Conservation (phyloP, 2,113 vertebrate species). For the Rhynchopsitta pachyrhyncha region DNA sequence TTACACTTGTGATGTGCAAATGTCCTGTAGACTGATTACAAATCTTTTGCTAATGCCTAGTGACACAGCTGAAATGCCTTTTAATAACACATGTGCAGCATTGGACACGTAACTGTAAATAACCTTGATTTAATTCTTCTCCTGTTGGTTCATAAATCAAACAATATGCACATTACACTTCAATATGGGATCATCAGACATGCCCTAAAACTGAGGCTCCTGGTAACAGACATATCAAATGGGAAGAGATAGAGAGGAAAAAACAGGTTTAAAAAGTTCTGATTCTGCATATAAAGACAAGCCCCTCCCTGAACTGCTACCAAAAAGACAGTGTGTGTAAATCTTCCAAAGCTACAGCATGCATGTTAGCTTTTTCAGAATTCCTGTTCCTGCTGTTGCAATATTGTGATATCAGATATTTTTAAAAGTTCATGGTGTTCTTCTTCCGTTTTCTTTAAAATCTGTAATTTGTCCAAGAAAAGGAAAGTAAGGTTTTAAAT, state of each 20-base stretch:
- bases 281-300: not conserved
- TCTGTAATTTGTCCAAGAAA: not conserved
- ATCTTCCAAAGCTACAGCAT: not conserved
- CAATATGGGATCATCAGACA: not conserved
- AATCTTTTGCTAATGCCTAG: not conserved
- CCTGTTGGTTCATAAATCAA: not conserved
- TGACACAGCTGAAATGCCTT: not conserved
- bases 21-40: not conserved
- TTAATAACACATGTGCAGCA: not conserved
- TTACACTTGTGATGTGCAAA: not conserved
- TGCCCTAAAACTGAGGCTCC: not conserved
- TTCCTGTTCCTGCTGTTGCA: not conserved
- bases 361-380: not conserved
- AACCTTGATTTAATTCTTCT: not conserved
- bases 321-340: not conserved
- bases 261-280: not conserved
- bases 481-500: not conserved
- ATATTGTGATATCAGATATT: not conserved
- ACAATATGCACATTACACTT: not conserved
- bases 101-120: not conserved
- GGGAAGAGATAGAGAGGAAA: not conserved
- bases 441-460: not conserved
- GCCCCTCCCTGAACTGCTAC: not conserved
- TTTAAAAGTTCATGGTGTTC: rapidly evolving
- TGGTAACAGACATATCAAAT: not conserved